phyloP scores from a whole-genome alignment of 2,888 invertebrate genomes.

The Caenorhabditis japonica region DNA sequence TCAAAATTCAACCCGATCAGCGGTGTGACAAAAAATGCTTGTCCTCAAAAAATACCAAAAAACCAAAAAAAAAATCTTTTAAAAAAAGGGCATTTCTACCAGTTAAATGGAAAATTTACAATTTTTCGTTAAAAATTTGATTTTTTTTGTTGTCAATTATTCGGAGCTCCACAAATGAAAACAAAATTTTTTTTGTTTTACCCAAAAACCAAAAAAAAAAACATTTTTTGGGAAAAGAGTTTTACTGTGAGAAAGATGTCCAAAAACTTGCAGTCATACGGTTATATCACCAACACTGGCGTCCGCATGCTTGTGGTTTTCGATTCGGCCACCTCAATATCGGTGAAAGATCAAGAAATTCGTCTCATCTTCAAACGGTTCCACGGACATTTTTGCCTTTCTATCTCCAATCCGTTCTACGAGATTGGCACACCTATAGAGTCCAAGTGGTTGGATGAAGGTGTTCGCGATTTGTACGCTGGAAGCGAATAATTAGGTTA shows the following conservation, averaged over 20 bases:
- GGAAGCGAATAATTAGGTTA: slow-evolving; percentile 20
- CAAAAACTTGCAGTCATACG: slow-evolving; percentile 66
- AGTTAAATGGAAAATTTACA: too few species aligned
- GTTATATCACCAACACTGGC: slow-evolving; percentile 73
- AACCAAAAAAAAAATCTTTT: too few species aligned
- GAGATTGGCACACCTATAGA: slow-evolving; percentile 90
- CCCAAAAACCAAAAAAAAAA: neutral
- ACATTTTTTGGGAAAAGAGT: too few species aligned
- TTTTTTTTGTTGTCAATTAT: too few species aligned
- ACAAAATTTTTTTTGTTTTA: too few species aligned
- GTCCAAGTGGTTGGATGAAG: slow-evolving; percentile 81
- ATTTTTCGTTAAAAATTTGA: too few species aligned
- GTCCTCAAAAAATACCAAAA: too few species aligned
- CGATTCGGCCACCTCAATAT: slow-evolving; percentile 53
- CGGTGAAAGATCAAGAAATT: slow-evolving; percentile 71
- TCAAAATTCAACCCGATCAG: too few species aligned
- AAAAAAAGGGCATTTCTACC: too few species aligned
- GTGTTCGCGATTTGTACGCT: slow-evolving; percentile 44
- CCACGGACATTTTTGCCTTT: slow-evolving; percentile 92
- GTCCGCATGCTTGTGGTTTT: slow-evolving; percentile 71
- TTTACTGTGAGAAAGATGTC: neutral
- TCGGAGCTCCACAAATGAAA: too few species aligned
- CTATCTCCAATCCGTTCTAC: slow-evolving; percentile 96
- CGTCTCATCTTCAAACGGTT: slow-evolving; percentile 87
- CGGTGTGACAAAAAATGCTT: too few species aligned